Evolutionary conservation across 2,797 vertebrate genomes (phyloP).

Genomic region (Cossypha heuglini): DNA sequence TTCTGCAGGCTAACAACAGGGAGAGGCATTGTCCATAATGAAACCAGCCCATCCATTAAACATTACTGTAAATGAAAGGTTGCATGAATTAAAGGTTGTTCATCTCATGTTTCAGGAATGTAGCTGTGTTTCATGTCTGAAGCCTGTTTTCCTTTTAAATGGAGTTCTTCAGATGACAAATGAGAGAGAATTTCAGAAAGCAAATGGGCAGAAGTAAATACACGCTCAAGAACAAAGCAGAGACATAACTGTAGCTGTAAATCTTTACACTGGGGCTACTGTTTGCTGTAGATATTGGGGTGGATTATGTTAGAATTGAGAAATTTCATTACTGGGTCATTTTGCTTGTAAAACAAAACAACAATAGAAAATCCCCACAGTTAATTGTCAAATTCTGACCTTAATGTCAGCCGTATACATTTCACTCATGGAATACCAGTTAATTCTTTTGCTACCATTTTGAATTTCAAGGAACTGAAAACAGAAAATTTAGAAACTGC

Average conservation of each 20-base stretch:
- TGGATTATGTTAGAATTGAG: background rate
- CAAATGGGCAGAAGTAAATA: slow-evolving; percentile 70
- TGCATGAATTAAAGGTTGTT: slow-evolving; percentile 82
- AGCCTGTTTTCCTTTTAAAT: slow-evolving; percentile 68
- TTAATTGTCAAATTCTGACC: background rate
- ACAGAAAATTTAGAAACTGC: background rate
- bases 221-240: slow-evolving; percentile 66
- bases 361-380: background rate
- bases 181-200: slow-evolving; percentile 69
- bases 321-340: background rate
- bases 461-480: background rate
- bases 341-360: background rate
- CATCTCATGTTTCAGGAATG: slow-evolving; percentile 83
- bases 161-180: slow-evolving; percentile 67
- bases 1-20: slow-evolving; percentile 39
- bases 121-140: slow-evolving; percentile 74
- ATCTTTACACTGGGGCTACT: slow-evolving; percentile 65
- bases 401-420: background rate
- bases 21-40: slow-evolving; percentile 29
- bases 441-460: background rate
- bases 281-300: slow-evolving; percentile 6
- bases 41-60: slow-evolving; percentile 5
- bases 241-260: slow-evolving; percentile 66
- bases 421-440: background rate
- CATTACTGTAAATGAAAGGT: slow-evolving; percentile 62